These are phyloP conservation scores for Arnoldichthys spilopterus DNA, from an alignment of 2,797 vertebrate species.

Conservation along the genomic window DNA sequence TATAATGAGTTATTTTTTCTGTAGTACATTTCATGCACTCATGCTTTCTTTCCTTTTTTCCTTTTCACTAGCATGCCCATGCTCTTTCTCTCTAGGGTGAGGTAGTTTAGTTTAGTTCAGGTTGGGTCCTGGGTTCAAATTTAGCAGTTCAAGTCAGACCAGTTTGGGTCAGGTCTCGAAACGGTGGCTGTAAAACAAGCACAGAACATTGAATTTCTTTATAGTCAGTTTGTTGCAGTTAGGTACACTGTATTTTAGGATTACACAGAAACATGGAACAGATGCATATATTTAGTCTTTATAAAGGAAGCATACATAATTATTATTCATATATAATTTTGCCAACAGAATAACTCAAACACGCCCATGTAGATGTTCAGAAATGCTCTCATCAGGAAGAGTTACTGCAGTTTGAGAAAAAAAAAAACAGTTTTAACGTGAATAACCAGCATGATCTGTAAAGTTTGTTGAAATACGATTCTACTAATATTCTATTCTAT, in stretches of 20 bases:
- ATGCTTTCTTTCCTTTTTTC: too few relatives aligned
- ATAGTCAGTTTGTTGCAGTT: background rate
- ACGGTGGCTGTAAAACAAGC: background rate
- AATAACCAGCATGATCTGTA: conserved; percentile 53
- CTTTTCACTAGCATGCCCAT: too few relatives aligned
- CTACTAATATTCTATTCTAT: conserved; percentile 17
- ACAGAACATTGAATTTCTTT: background rate
- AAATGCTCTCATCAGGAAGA: conserved; percentile 22
- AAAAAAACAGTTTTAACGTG: conserved; percentile 11
- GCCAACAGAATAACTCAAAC: background rate
- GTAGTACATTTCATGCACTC: too few relatives aligned
- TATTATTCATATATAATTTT: conserved; percentile 12
- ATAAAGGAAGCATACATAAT: conserved; percentile 24
- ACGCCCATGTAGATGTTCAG: conserved; percentile 6
- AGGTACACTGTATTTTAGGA: background rate
- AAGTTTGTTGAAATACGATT: conserved; percentile 22
- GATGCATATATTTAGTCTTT: background rate
- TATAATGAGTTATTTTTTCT: too few relatives aligned
- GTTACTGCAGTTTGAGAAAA: conserved; percentile 13
- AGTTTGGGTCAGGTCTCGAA: too few relatives aligned
- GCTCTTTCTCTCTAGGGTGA: too few relatives aligned
- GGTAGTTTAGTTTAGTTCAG: too few relatives aligned
- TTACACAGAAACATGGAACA: background rate
- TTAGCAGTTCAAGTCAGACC: too few relatives aligned
- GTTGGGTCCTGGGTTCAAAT: too few relatives aligned